phyloP scores from a whole-genome alignment of 1,140 invertebrate genomes.

The Lycorma delicatula region DNA sequence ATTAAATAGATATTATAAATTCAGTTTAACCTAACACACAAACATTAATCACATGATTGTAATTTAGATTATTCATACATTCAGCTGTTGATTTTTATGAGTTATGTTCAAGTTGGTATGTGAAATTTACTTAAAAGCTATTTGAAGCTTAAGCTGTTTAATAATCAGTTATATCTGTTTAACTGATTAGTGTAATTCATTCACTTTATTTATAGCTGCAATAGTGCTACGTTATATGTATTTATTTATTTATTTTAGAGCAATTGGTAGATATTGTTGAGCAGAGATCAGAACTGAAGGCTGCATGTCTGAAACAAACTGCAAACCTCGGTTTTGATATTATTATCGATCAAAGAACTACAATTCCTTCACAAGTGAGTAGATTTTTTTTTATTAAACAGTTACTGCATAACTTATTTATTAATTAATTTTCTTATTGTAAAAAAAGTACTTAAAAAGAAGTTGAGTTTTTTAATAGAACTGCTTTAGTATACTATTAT shows the following conservation, averaged over 20 bases:
- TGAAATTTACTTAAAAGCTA: no score
- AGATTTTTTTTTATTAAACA: neutral
- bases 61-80: no score
- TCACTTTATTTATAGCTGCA: neutral
- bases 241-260: slow-evolving; percentile 27
- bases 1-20: no score
- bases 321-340: slow-evolving; percentile 42
- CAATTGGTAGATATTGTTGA: slow-evolving; percentile 39
- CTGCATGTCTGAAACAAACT: slow-evolving; percentile 42
- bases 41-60: no score
- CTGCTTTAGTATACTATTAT: no score
- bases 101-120: no score
- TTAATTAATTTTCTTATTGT: no score
- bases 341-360: slow-evolving; percentile 41
- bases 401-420: neutral
- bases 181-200: neutral
- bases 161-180: neutral
- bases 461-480: no score
- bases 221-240: neutral
- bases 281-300: slow-evolving; percentile 34
- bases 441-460: no score
- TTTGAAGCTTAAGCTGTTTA: no score
- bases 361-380: slow-evolving; percentile 17
- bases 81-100: no score
- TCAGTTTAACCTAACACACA: no score